Base-by-base conservation (phyloP, 2,888 invertebrate species). In the Eledone cirrhosa region DNA sequence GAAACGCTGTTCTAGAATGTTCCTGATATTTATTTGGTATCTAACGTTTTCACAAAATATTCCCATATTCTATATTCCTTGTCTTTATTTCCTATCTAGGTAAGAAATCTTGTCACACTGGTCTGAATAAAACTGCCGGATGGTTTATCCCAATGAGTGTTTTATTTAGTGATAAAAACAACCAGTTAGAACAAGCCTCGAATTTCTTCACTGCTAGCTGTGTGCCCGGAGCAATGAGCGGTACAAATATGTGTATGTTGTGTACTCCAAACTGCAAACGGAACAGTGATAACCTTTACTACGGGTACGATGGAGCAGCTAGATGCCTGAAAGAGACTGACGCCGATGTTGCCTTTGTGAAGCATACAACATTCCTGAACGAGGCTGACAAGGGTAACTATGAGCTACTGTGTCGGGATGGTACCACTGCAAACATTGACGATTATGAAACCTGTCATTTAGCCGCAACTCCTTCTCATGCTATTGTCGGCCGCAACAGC, bases 71-170 rank as follows among this genome's bases (percentile, higher is more conserved):
- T 8, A 2, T 41, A 8, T 11, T 41, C 8, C 8, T 33, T 33
- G 3, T 33, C 8, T 33, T 33, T 33, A 5, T 33, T 33, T 33
- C 8, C 8, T 33, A 77, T 78, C 11, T 78, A 90, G 96, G 95
- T 13, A 93, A 93, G 81, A 93, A 93, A 59, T 95, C 95, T 0
- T 98, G 97, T 83, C 97, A 97, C 90, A 94, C 96, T 0, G 97
- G 97, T 13, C 94, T 97, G 86, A 94, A 94, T 84, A 95, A 94
- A 81, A 97, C 96, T 0, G 97, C 97, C 0, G 98, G 98, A 0
- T 98, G 98, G 98, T 94, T 96, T 0, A 95, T 96, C 87, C 98
- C 98, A 0, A 92, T 98, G 87, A 97, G 97, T 0, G 96, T 96
- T 90, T 93, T 98, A 29, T 93, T 98, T 72, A 95, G 96, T 29